Evolutionary conservation across 2,888 invertebrate species (phyloP), one percentile per base, ranked within the genome.

Genomic region (Chaitophorus viminalis): DNA sequence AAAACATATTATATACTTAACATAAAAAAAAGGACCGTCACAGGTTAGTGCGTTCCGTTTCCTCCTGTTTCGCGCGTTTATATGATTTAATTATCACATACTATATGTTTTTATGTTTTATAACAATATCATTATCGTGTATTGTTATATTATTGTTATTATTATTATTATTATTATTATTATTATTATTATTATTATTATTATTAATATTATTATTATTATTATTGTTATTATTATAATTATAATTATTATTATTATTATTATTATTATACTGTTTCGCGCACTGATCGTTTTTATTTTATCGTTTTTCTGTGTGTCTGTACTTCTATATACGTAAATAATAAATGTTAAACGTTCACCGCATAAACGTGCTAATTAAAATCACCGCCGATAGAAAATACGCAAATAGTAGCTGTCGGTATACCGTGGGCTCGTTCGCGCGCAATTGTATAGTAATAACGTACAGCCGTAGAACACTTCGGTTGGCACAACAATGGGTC

Each of bases 291-390:
- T 74, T 74, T 74, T 31, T 36, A 4, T 18, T 52, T 52, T 52
- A 2, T 54, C 54, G 18, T 54, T 54, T 54, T 18, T 18, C 54
- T 21, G 33, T 8, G 14, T 14, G 18, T 0, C 21, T 21, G 36
- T 21, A 25, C 60, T 5, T 60, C 21, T 36, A n/a, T 36, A 9
- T 65, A 79, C 65, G 29, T 39, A 6, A 5, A 39, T 39, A 8
- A 11, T 29, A 21, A 46, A 46, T 11, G 46, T 46, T 46, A 46
- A 46, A 46, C 33, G 25, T 52, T 33, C 31, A 9, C 46, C 54
- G 60, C 18, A 31, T 46, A n/a, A n/a, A 78, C 21, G 74, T 39
- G 79, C 79, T 79, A 79, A 79, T 79, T 79, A 79, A 79, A 79
- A 68, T 25, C 68, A 6, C 25, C 68, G 68, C 68, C n/a, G 25